A percentile compares a stretch with the other conserved stretches of the same genome.
Evolutionary conservation across 2,888 invertebrate genomes (phyloP).

Genomic region (Melanophora roralis): DNA sequence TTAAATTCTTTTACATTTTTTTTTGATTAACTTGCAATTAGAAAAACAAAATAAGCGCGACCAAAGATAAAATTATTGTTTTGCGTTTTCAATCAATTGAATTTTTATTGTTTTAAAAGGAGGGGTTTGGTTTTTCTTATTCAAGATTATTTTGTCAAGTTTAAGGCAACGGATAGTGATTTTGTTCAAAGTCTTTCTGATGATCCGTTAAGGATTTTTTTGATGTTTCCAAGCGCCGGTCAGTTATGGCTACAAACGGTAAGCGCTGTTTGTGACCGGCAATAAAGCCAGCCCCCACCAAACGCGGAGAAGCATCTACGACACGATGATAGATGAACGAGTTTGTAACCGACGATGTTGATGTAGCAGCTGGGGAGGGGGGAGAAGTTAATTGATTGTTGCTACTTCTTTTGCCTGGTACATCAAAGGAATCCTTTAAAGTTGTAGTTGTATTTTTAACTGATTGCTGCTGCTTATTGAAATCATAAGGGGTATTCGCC

Average conservation of each 20-base stretch:
- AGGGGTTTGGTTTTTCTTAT: constrained; percentile 39
- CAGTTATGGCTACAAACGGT: constrained; percentile 77
- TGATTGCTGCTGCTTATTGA: constrained; percentile 15
- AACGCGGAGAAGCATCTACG: constrained; percentile 71
- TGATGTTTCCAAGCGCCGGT: constrained; percentile 74
- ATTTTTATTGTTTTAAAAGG: constrained; percentile 43
- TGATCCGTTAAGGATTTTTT: constrained; percentile 69
- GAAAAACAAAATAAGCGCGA: constrained; percentile 41
- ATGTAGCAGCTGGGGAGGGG: not conserved
- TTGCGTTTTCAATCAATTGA: constrained; percentile 33
- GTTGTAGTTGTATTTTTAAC: constrained; percentile 37
- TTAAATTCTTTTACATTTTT: not conserved
- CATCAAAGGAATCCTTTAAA: constrained; percentile 23
- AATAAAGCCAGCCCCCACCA: constrained; percentile 68
- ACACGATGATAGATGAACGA: constrained; percentile 76
- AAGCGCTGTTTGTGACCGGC: constrained; percentile 73
- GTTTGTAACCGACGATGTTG: constrained; percentile 67
- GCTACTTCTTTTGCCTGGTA: constrained; percentile 3
- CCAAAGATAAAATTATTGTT: constrained; percentile 49
- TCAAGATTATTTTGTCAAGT: constrained; percentile 54
- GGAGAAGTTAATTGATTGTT: not conserved
- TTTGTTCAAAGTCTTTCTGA: constrained; percentile 75
- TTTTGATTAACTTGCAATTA: constrained; percentile 37
- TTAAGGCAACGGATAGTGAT: constrained; percentile 77
- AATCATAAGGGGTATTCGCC: constrained; percentile 31